phyloP scores from a whole-genome alignment of 1,140 invertebrate genomes.

The Cydia amplana region DNA sequence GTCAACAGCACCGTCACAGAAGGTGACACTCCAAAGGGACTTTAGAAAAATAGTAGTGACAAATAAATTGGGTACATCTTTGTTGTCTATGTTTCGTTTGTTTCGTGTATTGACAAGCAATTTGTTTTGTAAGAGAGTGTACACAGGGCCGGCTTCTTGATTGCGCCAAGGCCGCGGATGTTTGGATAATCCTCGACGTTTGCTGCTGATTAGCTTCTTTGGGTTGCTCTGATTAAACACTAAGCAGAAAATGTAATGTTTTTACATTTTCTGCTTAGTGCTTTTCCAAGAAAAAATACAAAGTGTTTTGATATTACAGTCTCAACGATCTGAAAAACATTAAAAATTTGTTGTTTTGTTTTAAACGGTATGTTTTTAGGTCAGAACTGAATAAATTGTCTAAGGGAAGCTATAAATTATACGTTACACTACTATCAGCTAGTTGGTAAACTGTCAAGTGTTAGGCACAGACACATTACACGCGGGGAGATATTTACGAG shows the following conservation, averaged over 20 bases:
- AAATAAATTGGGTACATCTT: conserved; percentile 32
- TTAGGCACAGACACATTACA: conserved; percentile 42
- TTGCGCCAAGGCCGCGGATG: conserved; percentile 24
- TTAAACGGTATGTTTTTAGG: no score
- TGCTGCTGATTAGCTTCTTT: conserved; percentile 26
- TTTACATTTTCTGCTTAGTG: no score
- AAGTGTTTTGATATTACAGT: background rate
- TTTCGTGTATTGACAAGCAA: conserved; percentile 30
- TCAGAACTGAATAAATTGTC: background rate
- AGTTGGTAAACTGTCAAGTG: conserved; percentile 18
- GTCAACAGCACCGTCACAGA: conserved; percentile 22
- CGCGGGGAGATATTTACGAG: conserved; percentile 38
- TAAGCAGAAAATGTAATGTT: background rate
- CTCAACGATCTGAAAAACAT: background rate
- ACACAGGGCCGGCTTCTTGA: conserved; percentile 5
- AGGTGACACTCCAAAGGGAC: conserved; percentile 29
- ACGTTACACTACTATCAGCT: background rate
- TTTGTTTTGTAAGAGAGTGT: conserved; percentile 30
- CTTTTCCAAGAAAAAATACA: background rate
- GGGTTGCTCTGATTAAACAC: conserved; percentile 17
- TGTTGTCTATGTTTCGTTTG: conserved; percentile 32
- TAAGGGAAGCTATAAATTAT: conserved; percentile 1
- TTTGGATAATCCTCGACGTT: conserved; percentile 29
- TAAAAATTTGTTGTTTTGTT: no score
- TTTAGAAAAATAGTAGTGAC: conserved; percentile 32